Evolutionary conservation across 2,797 vertebrate genomes (phyloP).

Genomic region (Takifugu ocellatus): DNA sequence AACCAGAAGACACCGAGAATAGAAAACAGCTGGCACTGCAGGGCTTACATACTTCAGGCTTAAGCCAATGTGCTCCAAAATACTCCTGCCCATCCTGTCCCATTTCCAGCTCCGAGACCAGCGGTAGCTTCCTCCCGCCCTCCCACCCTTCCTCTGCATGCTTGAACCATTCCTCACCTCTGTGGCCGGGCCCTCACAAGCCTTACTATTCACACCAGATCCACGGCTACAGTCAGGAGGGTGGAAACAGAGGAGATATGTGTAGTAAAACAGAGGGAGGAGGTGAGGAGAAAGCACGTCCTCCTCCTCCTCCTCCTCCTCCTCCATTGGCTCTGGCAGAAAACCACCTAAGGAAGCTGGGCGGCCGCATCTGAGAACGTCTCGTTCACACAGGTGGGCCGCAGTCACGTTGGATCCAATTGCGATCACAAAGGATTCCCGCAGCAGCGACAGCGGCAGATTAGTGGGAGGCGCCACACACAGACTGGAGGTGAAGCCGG

Average conservation of each 20-base stretch:
- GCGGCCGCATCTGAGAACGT: constrained; percentile 14
- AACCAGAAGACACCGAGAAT: constrained; percentile 74
- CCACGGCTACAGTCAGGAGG: constrained; percentile 50
- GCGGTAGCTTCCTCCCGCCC: constrained; percentile 24
- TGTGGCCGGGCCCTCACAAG: constrained; percentile 47
- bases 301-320: constrained; percentile 15
- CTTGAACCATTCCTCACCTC: constrained; percentile 69
- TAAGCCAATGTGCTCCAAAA: constrained; percentile 68
- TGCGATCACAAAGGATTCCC: constrained; percentile 62
- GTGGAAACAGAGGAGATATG: constrained; percentile 48
- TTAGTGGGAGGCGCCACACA: constrained; percentile 52
- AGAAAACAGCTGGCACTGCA: constrained; percentile 79
- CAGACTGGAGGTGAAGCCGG: constrained; percentile 54
- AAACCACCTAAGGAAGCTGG: constrained; percentile 12
- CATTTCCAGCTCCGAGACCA: constrained; percentile 59
- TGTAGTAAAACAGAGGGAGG: constrained; percentile 35
- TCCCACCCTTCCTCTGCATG: constrained; percentile 10
- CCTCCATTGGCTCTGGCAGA: constrained; percentile 32
- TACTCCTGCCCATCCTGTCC: constrained; percentile 60
- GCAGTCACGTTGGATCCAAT: constrained; percentile 22
- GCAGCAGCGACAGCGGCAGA: constrained; percentile 51
- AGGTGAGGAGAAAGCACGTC: constrained; percentile 31
- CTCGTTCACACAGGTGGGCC: constrained; percentile 42
- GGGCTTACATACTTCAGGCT: constrained; percentile 78
- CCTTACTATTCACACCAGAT: constrained; percentile 51